Evolutionary conservation across 2,888 invertebrate species (phyloP), one percentile per base, ranked within the genome.

Genomic region (Mesochorus sp.): DNA sequence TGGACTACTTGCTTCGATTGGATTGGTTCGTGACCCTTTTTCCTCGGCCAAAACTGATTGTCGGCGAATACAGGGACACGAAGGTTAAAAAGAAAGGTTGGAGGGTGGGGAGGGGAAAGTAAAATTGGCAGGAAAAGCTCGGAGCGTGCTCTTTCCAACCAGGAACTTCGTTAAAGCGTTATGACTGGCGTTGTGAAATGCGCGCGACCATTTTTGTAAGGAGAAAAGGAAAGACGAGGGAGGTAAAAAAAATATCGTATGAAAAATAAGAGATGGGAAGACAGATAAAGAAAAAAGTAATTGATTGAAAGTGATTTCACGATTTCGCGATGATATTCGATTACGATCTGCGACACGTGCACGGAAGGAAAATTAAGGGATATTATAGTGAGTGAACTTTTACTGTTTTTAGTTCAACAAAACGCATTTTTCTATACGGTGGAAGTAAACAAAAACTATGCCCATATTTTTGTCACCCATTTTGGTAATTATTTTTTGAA

Each of bases 1-100:
- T 47, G 26, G 37, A 49, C 59, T 39, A 14, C 47, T 53, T 59
- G 39, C 51, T 64, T 12, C 73, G 78, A 74, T 78, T 74, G 51
- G 64, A 78, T 78, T 70, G 70, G 34, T 59, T 74, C 70, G 73
- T 66, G 78, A 74, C 64, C 68, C 64, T 78, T 78, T 59, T 74
- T 70, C 39, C 73, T 64, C 64, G 39, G 39, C 73, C 49, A 73
- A 74, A 78, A 70, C 73, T 74, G 73, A 78, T 78, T 78, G 73
- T 74, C 70, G 57, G 12, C 4, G 6, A 17, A 17, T 12, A 31
- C 12, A 17, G 70, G 37, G 28, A 3, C 37, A 24, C 26, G 12
- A 59, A 26, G 47, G 49, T 49, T 49, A 12, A 64, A 62, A 47
- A n/a, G n/a, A n/a, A n/a, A 47, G 17, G 49, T 6, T 12, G 31